phyloP scores from a whole-genome alignment of 2,113 vertebrate genomes.

The Rhadina sibilatrix region DNA sequence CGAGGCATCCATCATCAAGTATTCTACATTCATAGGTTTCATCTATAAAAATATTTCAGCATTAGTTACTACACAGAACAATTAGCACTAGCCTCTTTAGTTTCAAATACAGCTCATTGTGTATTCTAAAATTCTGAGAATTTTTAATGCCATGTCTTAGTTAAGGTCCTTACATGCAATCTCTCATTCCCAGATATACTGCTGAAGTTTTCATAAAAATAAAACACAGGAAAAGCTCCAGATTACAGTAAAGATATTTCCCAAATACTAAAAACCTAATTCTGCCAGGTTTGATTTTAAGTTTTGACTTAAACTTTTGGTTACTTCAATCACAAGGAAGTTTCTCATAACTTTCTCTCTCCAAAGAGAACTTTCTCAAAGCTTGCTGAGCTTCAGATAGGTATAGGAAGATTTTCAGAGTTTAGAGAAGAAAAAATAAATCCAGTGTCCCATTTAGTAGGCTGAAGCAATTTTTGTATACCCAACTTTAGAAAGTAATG shows the following conservation, averaged over 20 bases:
- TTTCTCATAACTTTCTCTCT: not conserved
- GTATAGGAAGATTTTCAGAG: not conserved
- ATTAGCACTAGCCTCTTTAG: not conserved
- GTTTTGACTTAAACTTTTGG: not conserved
- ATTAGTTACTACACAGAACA: not conserved
- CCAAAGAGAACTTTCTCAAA: not conserved
- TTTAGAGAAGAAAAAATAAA: not conserved
- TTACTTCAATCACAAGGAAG: not conserved
- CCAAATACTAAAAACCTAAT: not conserved
- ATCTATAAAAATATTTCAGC: slow-evolving; percentile 74
- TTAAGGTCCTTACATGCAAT: not conserved
- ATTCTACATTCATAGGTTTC: slow-evolving; percentile 97
- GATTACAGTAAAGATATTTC: not conserved
- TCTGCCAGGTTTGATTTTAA: not conserved
- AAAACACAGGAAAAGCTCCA: not conserved
- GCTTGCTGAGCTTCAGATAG: not conserved
- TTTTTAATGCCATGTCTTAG: not conserved
- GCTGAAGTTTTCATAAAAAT: not conserved
- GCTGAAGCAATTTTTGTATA: not conserved
- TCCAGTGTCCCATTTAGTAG: not conserved
- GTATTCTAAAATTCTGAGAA: not conserved
- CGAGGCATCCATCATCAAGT: slow-evolving; percentile 98
- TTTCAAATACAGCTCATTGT: not conserved
- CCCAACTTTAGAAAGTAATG: not conserved
- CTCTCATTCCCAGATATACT: not conserved